Conservation (phyloP, 2,797 vertebrate species). For the Rhodeus uyekii region DNA sequence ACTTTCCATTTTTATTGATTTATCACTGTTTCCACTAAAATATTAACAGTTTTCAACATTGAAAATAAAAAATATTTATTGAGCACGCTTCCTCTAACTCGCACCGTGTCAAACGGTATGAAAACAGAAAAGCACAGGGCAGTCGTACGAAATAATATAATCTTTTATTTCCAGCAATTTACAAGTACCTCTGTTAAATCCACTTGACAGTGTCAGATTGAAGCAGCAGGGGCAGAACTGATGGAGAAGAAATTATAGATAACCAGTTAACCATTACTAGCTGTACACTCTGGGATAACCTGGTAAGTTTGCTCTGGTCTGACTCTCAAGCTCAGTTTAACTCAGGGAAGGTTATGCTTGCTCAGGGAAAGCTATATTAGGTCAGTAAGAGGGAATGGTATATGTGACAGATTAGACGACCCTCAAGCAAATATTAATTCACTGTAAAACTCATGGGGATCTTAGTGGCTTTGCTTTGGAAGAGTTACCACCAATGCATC, state of each 20-base stretch:
- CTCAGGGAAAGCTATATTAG: slow-evolving; percentile 6
- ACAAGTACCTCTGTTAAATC: slow-evolving; percentile 71
- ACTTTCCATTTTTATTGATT: neutral
- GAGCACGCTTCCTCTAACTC: too few relatives aligned
- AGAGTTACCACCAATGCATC: slow-evolving; percentile 38
- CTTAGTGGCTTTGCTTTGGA: slow-evolving; percentile 35
- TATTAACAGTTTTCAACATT: neutral
- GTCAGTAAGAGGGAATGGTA: neutral
- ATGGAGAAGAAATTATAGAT: slow-evolving; percentile 23
- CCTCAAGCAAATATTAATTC: slow-evolving; percentile 10
- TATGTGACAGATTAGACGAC: slow-evolving; percentile 28
- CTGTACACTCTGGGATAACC: neutral
- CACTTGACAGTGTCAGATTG: slow-evolving; percentile 62
- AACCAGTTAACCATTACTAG: slow-evolving; percentile 10
- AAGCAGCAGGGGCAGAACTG: slow-evolving; percentile 43
- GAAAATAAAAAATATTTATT: neutral
- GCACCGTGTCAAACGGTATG: neutral
- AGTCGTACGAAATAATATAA: slow-evolving; percentile 76
- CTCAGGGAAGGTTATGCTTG: slow-evolving; percentile 16
- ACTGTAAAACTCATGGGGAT: slow-evolving; percentile 31
- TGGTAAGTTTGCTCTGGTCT: slow-evolving; percentile 15
- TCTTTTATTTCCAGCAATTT: slow-evolving; percentile 82
- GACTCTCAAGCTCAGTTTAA: neutral
- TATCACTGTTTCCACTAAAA: neutral
- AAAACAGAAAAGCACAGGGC: slow-evolving; percentile 31